Evolutionary conservation across 1,140 invertebrate genomes (phyloP).

Genomic region (Octopus bimaculoides): DNA sequence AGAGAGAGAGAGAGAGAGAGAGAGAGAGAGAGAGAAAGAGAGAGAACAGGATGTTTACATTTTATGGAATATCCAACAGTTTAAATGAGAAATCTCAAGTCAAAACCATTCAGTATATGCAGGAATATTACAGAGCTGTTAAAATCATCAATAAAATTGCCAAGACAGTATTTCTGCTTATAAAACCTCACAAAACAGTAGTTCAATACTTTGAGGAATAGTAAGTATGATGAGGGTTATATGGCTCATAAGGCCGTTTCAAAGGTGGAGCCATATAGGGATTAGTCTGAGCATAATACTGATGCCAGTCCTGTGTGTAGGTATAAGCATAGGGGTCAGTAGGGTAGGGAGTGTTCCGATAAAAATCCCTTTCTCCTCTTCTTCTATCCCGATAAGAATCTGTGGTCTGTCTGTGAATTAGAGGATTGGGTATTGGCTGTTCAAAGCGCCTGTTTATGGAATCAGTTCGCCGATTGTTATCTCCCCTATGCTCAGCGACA

Average conservation of each 20-base stretch:
- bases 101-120: not conserved
- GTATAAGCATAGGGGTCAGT: not conserved
- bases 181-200: not conserved
- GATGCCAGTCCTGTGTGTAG: not conserved
- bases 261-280: not conserved
- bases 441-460: not conserved
- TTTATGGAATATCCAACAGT: not conserved
- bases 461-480: not conserved
- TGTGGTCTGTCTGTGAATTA: not conserved
- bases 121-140: not conserved
- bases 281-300: conserved; percentile 3
- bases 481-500: not conserved
- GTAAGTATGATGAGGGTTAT: not conserved
- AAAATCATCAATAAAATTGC: not conserved
- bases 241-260: conserved; percentile 8
- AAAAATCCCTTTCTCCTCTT: conserved; percentile 2
- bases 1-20: not conserved
- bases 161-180: not conserved
- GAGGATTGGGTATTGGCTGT: not conserved
- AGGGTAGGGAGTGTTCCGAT: not conserved
- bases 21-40: not conserved
- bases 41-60: not conserved
- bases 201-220: conserved; percentile 2
- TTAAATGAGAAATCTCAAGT: not conserved
- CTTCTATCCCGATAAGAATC: not conserved